Conservation (phyloP, 2,888 invertebrate genomes). For the Eurois occulta region DNA sequence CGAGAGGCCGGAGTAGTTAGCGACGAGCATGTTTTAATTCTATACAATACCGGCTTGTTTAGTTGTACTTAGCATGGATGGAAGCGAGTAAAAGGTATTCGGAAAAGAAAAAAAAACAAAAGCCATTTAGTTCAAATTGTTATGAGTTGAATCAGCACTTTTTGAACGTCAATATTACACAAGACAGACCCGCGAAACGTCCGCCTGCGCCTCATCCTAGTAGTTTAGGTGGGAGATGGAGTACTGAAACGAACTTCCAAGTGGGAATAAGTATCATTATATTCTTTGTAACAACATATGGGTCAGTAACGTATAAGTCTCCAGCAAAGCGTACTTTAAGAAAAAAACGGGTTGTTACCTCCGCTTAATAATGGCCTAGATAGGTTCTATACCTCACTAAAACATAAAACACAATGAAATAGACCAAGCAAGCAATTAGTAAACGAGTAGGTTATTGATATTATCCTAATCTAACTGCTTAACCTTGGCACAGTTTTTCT, state of each 20-base stretch:
- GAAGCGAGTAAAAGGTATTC: neutral
- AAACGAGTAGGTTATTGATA: neutral
- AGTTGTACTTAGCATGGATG: neutral
- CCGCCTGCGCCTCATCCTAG: neutral
- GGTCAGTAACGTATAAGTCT: neutral
- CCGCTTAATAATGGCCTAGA: neutral
- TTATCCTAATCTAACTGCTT: neutral
- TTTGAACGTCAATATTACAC: neutral
- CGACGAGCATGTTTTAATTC: constrained; percentile 57
- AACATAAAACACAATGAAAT: neutral
- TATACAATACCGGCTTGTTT: constrained; percentile 31
- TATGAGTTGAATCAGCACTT: neutral
- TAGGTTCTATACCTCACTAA: neutral
- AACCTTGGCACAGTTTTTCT: constrained; percentile 37
- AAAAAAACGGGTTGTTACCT: neutral
- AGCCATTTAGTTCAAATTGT: neutral
- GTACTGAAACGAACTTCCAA: neutral
- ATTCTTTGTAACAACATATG: neutral
- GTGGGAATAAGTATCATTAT: neutral
- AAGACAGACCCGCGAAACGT: neutral
- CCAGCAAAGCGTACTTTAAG: neutral
- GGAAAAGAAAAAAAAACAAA: neutral
- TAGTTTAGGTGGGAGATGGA: neutral
- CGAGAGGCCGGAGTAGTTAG: constrained; percentile 39
- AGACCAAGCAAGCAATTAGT: neutral